A percentile compares a stretch with the other conserved stretches of the same genome.
Evolutionary conservation across 2,888 invertebrate genomes (phyloP).

Genomic region (Onthophagus sagittarius): DNA sequence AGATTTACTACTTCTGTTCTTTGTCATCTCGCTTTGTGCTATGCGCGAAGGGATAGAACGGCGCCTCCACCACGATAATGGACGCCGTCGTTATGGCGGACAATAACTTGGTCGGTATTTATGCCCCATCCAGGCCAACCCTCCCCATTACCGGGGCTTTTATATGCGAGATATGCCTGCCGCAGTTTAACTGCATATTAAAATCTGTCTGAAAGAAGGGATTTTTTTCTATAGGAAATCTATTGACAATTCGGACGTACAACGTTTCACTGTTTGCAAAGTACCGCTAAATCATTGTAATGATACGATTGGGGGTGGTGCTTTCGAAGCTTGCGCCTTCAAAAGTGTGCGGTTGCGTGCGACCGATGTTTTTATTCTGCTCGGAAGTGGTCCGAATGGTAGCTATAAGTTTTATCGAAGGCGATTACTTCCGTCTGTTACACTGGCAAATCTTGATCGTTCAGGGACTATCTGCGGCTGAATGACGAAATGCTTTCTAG

Average conservation of each 20-base stretch:
- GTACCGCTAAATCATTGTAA: background rate
- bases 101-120: conserved; percentile 11
- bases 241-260: background rate
- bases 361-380: background rate
- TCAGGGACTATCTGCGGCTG: background rate
- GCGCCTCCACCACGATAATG: conserved; percentile 5
- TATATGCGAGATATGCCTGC: conserved; percentile 2
- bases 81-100: conserved; percentile 11
- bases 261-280: background rate
- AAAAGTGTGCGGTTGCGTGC: background rate
- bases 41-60: background rate
- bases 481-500: background rate
- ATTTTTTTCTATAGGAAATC: background rate
- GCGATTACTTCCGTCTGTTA: background rate
- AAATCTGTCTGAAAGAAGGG: background rate
- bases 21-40: conserved; percentile 42
- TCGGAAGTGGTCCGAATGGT: background rate
- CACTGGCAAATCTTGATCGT: background rate
- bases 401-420: background rate
- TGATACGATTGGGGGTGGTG: background rate
- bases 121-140: background rate
- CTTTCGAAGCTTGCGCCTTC: background rate
- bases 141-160: conserved; percentile 5
- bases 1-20: conserved; percentile 44
- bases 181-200: conserved; percentile 11